These are phyloP conservation scores for Ciconia stormi DNA, from an alignment of 2,113 vertebrate species.

Conservation along the genomic window DNA sequence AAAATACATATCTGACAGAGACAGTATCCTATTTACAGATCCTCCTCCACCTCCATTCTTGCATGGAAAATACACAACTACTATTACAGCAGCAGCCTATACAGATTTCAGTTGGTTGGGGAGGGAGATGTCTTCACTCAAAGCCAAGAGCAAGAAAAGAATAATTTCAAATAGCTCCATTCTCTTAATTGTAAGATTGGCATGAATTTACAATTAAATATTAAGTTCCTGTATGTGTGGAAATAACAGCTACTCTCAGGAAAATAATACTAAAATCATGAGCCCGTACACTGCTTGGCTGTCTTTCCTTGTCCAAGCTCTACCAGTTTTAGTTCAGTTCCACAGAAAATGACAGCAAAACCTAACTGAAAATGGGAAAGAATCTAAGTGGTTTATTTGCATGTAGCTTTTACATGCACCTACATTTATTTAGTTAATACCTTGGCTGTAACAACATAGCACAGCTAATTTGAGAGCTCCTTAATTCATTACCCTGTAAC, in stretches of 20 bases:
- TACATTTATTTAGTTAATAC: neutral
- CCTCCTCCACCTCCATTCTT: neutral
- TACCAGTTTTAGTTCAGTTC: neutral
- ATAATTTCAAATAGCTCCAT: neutral
- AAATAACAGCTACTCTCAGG: neutral
- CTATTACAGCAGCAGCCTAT: neutral
- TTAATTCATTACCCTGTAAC: neutral
- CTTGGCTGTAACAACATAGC: neutral
- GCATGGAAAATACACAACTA: neutral
- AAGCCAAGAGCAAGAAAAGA: neutral
- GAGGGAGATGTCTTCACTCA: neutral
- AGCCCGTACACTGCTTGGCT: neutral
- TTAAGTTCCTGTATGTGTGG: neutral
- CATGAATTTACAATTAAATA: neutral
- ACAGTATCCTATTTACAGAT: neutral
- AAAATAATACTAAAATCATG: neutral
- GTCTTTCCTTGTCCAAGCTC: neutral
- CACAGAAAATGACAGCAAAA: neutral
- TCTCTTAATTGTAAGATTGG: neutral
- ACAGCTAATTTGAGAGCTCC: neutral
- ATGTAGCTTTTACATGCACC: neutral
- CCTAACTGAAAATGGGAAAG: neutral
- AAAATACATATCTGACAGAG: neutral
- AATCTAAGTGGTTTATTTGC: neutral
- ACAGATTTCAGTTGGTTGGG: neutral